Evolutionary conservation across 2,797 vertebrate genomes (phyloP).

Genomic region (Novumbra hubbsi): DNA sequence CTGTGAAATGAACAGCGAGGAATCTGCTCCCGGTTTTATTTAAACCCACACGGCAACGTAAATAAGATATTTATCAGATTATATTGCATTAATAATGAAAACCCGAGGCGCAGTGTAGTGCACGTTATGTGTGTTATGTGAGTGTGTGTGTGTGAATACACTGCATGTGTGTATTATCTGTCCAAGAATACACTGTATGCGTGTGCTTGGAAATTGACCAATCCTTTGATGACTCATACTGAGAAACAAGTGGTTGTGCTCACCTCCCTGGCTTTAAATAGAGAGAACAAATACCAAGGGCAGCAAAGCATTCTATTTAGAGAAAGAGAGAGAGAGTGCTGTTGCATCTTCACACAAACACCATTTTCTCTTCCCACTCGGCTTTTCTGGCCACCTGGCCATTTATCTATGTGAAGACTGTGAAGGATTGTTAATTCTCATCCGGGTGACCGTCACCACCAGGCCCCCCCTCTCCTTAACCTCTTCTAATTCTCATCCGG

Average conservation of each 20-base stretch:
- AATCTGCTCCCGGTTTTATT: neutral
- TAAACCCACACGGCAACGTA: neutral
- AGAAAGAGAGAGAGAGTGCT: constrained; percentile 56
- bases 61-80: neutral
- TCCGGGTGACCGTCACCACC: constrained; percentile 65
- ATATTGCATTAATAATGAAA: neutral
- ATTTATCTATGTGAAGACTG: constrained; percentile 59
- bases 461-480: constrained; percentile 18
- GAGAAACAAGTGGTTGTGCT: constrained; percentile 65
- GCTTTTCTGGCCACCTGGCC: constrained; percentile 74
- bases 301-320: constrained; percentile 61
- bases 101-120: neutral
- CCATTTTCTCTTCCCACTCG: constrained; percentile 75
- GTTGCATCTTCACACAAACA: constrained; percentile 78
- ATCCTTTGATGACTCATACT: constrained; percentile 58
- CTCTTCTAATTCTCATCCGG: constrained; percentile 65
- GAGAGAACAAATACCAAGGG: constrained; percentile 55
- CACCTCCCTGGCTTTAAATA: constrained; percentile 71
- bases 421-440: constrained; percentile 49
- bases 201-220: constrained; percentile 20
- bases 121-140: no score
- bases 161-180: neutral
- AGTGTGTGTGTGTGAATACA: neutral
- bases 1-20: neutral
- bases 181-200: neutral